Conservation (phyloP, 2,888 invertebrate genomes). For the Marronus borbonicus region DNA sequence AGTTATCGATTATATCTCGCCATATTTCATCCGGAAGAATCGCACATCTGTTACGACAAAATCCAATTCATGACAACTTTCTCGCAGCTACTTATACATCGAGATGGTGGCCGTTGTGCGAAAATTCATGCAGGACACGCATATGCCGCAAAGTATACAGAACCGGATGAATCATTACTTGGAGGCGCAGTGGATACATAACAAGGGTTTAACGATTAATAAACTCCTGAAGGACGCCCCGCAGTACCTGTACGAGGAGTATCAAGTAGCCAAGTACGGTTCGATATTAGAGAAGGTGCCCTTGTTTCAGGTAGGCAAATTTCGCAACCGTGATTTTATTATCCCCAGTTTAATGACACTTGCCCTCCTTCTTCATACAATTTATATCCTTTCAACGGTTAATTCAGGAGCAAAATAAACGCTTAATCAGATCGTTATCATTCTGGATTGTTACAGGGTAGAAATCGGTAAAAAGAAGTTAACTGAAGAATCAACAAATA, state of each 20-base stretch:
- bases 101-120: slow-evolving; percentile 55
- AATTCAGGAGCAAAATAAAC: not conserved
- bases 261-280: slow-evolving; percentile 52
- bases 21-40: slow-evolving; percentile 2
- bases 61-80: too few species aligned
- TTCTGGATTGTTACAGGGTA: not conserved
- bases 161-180: slow-evolving; percentile 56
- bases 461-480: too few species aligned
- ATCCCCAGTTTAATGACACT: not conserved
- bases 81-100: slow-evolving; percentile 54
- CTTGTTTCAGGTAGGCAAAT: slow-evolving; percentile 57
- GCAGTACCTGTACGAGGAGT: slow-evolving; percentile 53
- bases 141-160: slow-evolving; percentile 55
- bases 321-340: not conserved
- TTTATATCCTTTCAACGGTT: not conserved
- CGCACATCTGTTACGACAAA: too few species aligned
- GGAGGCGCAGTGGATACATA: slow-evolving; percentile 58
- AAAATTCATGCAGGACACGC: slow-evolving; percentile 55
- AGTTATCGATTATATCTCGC: not conserved
- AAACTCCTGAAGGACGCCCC: slow-evolving; percentile 56
- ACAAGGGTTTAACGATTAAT: slow-evolving; percentile 55
- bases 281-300: slow-evolving; percentile 53
- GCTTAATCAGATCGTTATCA: not conserved
- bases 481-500: too few species aligned
- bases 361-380: not conserved